These are phyloP conservation scores for Spatulosminthurus flaviceps DNA, from an alignment of 2,888 invertebrate genomes.

Conservation along the genomic window DNA sequence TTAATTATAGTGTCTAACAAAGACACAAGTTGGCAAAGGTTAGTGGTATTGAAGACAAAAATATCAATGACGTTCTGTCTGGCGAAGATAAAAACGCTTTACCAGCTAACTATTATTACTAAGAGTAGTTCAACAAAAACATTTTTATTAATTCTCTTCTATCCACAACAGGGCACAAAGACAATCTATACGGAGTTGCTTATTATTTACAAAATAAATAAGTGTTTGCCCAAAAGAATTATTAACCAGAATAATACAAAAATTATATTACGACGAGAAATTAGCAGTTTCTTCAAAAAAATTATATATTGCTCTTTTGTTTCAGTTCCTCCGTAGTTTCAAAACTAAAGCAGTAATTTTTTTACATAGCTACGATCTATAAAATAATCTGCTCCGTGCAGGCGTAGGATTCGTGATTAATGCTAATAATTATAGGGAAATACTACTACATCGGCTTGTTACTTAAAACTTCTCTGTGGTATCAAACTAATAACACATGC, in stretches of 20 bases:
- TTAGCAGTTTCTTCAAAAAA: slow-evolving; percentile 13
- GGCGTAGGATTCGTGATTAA: not conserved
- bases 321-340: slow-evolving; percentile 20
- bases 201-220: slow-evolving; percentile 28
- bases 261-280: slow-evolving; percentile 12
- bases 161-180: slow-evolving; percentile 25
- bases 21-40: slow-evolving; percentile 16
- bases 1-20: not conserved
- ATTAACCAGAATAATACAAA: slow-evolving; percentile 21
- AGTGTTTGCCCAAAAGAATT: not conserved
- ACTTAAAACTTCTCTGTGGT: not conserved
- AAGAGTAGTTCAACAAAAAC: not conserved
- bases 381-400: slow-evolving; percentile 7
- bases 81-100: slow-evolving; percentile 8
- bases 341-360: slow-evolving; percentile 6
- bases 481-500: slow-evolving; percentile 21
- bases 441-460: not conserved
- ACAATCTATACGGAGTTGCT: slow-evolving; percentile 13
- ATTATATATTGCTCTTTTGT: slow-evolving; percentile 25
- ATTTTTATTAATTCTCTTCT: not conserved
- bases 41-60: not conserved
- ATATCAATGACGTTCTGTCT: not conserved
- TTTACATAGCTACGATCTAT: not conserved
- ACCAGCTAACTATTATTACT: not conserved
- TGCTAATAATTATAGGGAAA: not conserved